These are phyloP conservation scores for Drosophila orosa DNA, from an alignment of 1,140 invertebrate genomes.

Conservation along the genomic window DNA sequence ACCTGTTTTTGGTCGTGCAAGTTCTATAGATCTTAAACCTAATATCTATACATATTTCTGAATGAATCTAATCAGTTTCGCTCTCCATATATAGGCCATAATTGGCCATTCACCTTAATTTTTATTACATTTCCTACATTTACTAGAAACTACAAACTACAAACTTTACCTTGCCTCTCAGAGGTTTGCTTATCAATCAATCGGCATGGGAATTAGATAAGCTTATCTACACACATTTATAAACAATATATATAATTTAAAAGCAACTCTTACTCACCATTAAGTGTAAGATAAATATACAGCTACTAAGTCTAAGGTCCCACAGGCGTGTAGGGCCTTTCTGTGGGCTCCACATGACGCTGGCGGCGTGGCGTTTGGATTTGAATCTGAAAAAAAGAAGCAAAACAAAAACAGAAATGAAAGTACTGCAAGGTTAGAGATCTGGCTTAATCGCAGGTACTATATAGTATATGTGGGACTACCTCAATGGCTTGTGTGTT, in stretches of 20 bases:
- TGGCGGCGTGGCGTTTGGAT: conserved; percentile 62
- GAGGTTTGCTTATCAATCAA: not conserved
- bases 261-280: conserved; percentile 67
- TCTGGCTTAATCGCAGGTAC: not conserved
- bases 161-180: not conserved
- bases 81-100: not conserved
- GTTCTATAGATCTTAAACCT: not conserved
- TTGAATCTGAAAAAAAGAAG: conserved; percentile 41
- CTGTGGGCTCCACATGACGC: conserved; percentile 84
- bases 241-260: not conserved
- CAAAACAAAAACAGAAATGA: not conserved
- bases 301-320: conserved; percentile 83
- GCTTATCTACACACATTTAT: not conserved
- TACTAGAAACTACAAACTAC: not conserved
- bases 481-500: conserved; percentile 21
- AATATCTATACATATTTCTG: not conserved
- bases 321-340: conserved; percentile 84
- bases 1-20: not conserved
- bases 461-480: conserved; percentile 19
- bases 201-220: not conserved
- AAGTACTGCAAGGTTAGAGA: not conserved
- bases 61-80: not conserved
- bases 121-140: not conserved
- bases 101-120: not conserved
- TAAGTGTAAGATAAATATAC: conserved; percentile 84